Percentiles rank a stretch among this genome's conserved stretches.
phyloP scores from a whole-genome alignment of 2,797 vertebrate genomes.

The Clarias pachynema region DNA sequence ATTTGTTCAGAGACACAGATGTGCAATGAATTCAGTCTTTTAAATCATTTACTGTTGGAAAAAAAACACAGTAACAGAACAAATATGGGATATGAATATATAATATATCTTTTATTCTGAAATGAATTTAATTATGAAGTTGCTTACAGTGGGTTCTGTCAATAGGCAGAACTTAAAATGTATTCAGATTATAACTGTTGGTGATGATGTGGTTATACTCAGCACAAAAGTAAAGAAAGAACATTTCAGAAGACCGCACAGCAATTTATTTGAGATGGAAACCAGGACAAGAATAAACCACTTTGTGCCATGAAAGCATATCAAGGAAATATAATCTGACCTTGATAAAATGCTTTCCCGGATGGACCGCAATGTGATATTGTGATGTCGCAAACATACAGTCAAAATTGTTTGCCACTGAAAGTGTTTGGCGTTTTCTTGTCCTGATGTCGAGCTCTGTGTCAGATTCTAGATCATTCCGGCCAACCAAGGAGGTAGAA shows the following conservation, averaged over 20 bases:
- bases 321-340: conserved; percentile 41
- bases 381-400: conserved; percentile 17
- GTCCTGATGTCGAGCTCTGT: conserved; percentile 17
- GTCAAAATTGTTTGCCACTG: not conserved
- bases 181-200: not conserved
- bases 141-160: not conserved
- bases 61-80: not conserved
- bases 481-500: conserved; percentile 85
- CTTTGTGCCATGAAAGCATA: conserved; percentile 11
- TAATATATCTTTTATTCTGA: not conserved
- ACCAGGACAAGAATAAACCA: conserved; percentile 8
- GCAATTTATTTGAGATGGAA: not conserved
- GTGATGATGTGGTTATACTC: conserved; percentile 1
- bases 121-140: not conserved
- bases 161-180: too few relatives aligned
- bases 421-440: conserved; percentile 35
- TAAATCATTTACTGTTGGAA: not conserved
- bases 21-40: not conserved
- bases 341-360: conserved; percentile 32
- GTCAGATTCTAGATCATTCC: conserved; percentile 80
- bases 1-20: not conserved
- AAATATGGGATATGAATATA: conserved; percentile 6
- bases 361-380: not conserved
- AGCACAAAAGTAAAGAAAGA: conserved; percentile 4
- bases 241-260: not conserved